Base-by-base conservation (phyloP, 1,140 invertebrate species). In the Bombyx mandarina region DNA sequence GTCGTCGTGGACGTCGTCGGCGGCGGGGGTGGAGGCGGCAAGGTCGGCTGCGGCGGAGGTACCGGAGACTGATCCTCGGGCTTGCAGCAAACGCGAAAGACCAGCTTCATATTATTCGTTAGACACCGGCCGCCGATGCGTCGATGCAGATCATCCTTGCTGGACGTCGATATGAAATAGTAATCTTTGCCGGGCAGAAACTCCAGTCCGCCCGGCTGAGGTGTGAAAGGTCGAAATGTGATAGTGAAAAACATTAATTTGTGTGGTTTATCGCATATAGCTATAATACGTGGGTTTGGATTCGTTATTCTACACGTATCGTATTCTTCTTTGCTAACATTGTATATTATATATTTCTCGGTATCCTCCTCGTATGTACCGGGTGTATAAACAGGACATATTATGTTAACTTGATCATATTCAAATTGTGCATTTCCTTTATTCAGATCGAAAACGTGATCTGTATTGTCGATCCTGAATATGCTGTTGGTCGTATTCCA, bases 391-490 rank as follows among this genome's bases (percentile, higher is more conserved):
- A 95, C 94, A 10, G 97, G 96, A 91, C 97, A 98, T 77, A 98
- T 96, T 80, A 98, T 96, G 80, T 98, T 97, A 65, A 97, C 96
- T 89, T 98, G 96, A 79, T 98, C 97, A 87, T 97, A 98, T 82
- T 97, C 96, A 82, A 96, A 97, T 71, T 94, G 93, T 62, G 94
- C 91, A 88, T 97, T 98, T 63, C 95, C 95, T 88, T 96, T 95
- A 89, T 98, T 98, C 62, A 98, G 94, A 87, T 98, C 96, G 81
- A 98, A 97, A 82, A 98, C 97, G 88, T 98, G 96, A 88, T 98
- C 97, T 43, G 96, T 98, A 86, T 98, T 98, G 91, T 98, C 96
- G 92, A 98, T 98, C 82, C 96, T 93, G 90, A 98, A 98, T 92
- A 97, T 98, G 89, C 73, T 94, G 82, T 95, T 95, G 43, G 93